A percentile compares a stretch with the other conserved stretches of the same genome.
phyloP scores from a whole-genome alignment of 2,797 vertebrate species.

The Miichthys miiuy region DNA sequence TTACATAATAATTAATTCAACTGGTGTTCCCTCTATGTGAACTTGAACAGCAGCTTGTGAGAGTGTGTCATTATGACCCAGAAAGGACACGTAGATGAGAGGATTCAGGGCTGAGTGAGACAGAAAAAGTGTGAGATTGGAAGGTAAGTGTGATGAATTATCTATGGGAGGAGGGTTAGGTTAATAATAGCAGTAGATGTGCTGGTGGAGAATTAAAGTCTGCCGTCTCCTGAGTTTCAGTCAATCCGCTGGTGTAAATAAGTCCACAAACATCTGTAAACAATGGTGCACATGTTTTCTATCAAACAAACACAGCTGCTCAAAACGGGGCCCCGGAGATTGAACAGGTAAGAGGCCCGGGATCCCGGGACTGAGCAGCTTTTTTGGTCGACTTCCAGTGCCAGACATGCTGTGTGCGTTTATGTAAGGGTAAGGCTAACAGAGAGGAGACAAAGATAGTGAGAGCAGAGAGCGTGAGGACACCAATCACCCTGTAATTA shows the following conservation, averaged over 20 bases:
- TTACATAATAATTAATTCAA: conserved; percentile 60
- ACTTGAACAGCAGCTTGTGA: conserved; percentile 44
- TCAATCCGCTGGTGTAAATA: conserved; percentile 90
- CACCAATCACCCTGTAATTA: conserved; percentile 87
- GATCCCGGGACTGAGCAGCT: conserved; percentile 45
- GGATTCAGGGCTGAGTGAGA: conserved; percentile 59
- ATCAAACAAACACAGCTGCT: conserved; percentile 86
- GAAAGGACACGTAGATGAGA: conserved; percentile 69
- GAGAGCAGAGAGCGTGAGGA: conserved; percentile 80
- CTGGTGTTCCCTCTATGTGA: conserved; percentile 23
- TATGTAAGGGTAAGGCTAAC: conserved; percentile 73
- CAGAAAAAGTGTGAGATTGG: conserved; percentile 54
- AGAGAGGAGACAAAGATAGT: conserved; percentile 79
- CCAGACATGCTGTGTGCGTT: conserved; percentile 64
- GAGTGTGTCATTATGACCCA: conserved; percentile 73
- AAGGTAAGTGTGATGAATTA: conserved; percentile 79
- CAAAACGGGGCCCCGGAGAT: conserved; percentile 80
- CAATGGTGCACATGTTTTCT: conserved; percentile 77
- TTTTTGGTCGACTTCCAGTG: conserved; percentile 68
- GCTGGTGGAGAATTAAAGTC: conserved; percentile 61
- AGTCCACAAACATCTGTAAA: conserved; percentile 90
- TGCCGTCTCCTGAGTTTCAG: conserved; percentile 71
- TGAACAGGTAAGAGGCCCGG: conserved; percentile 64
- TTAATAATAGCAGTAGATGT: conserved; percentile 85
- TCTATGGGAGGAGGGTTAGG: conserved; percentile 68